These are phyloP conservation scores for Holacanthus passer DNA, from an alignment of 2,113 vertebrate species.

Conservation along the genomic window DNA sequence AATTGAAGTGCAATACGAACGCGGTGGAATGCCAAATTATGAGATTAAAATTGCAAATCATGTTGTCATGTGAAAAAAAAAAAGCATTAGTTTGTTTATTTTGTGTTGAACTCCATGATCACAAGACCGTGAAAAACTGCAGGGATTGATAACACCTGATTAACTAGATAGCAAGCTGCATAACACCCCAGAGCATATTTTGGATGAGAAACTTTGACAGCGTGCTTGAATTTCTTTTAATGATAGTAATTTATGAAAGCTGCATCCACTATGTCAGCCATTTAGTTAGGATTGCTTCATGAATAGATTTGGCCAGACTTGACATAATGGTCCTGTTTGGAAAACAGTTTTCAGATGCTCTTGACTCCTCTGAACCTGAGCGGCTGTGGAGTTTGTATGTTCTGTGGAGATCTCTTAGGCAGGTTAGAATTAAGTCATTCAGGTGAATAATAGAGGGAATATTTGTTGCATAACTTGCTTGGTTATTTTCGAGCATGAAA, in stretches of 20 bases:
- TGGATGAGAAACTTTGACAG: constrained; percentile 17
- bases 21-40: not conserved
- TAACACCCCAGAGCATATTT: not conserved
- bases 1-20: not conserved
- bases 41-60: constrained; percentile 19
- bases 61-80: not conserved
- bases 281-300: constrained; percentile 5
- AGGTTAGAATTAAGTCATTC: constrained; percentile 5
- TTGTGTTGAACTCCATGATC: constrained; percentile 12
- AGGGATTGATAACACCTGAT: constrained; percentile 32
- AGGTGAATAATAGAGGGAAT: not conserved
- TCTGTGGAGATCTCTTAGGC: not conserved
- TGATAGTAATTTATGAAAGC: constrained; percentile 8
- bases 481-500: constrained; percentile 24
- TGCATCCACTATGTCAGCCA: not conserved
- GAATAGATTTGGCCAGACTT: not conserved
- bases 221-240: not conserved
- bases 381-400: not conserved
- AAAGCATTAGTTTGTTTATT: constrained; percentile 24
- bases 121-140: constrained; percentile 5
- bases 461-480: constrained; percentile 9
- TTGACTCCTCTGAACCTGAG: not conserved
- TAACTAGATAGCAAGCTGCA: constrained; percentile 34
- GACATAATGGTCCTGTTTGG: not conserved
- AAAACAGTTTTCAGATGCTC: constrained; percentile 12